Evolutionary conservation across 1,140 invertebrate species (phyloP).

Genomic region (Marisa cornuarietis): DNA sequence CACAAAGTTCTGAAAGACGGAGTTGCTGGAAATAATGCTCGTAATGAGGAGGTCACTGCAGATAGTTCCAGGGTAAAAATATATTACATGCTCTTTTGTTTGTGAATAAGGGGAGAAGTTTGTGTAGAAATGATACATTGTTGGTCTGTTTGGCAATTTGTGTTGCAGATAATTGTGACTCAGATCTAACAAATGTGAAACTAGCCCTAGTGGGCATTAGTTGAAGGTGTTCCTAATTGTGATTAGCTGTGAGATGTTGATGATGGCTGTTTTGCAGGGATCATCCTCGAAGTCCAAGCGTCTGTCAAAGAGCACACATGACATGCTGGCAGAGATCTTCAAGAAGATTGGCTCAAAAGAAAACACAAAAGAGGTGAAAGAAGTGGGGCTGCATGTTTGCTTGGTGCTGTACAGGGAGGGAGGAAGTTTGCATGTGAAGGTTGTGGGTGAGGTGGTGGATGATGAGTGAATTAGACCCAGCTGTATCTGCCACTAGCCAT

Average conservation of each 20-base stretch:
- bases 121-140: neutral
- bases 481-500: too few species aligned
- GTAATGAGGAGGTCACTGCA: constrained; percentile 39
- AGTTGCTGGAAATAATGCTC: constrained; percentile 47
- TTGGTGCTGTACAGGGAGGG: neutral
- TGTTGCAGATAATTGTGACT: neutral
- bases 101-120: neutral
- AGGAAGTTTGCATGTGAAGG: too few species aligned
- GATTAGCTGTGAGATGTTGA: neutral
- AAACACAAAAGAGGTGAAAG: constrained; percentile 79
- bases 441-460: too few species aligned
- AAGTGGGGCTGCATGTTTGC: neutral
- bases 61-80: constrained; percentile 12
- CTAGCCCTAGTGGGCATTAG: neutral
- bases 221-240: neutral
- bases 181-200: neutral
- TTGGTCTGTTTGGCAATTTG: neutral
- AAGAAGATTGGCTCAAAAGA: constrained; percentile 91
- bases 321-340: constrained; percentile 88
- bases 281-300: constrained; percentile 26
- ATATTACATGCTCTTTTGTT: neutral
- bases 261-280: neutral
- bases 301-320: constrained; percentile 70
- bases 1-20: constrained; percentile 73
- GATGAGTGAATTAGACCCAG: too few species aligned